Percentiles rank a stretch among this genome's conserved stretches.
phyloP scores from a whole-genome alignment of 2,797 vertebrate genomes.

The Semotilus atromaculatus region DNA sequence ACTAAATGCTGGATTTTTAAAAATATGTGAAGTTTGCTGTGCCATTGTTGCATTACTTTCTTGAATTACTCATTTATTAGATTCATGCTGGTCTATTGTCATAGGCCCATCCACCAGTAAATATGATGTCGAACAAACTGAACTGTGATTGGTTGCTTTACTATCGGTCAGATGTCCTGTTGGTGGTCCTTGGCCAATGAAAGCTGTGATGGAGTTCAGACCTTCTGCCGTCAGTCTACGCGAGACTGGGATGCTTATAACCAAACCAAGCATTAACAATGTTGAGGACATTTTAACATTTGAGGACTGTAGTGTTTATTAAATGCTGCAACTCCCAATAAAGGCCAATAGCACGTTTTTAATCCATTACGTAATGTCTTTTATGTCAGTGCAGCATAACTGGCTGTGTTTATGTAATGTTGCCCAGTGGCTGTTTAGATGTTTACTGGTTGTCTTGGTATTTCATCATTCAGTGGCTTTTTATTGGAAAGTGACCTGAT shows the following conservation, averaged over 20 bases:
- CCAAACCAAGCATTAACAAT: background rate
- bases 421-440: background rate
- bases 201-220: background rate
- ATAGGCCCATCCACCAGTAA: background rate
- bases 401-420: background rate
- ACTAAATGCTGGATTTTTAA: too few species aligned
- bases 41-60: background rate
- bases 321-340: background rate
- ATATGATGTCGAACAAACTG: background rate
- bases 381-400: background rate
- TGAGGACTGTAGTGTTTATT: background rate
- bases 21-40: too few species aligned
- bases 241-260: background rate
- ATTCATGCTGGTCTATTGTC: background rate
- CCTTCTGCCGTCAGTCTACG: background rate
- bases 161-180: background rate
- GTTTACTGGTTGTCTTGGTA: conserved; percentile 1
- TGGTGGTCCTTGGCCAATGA: background rate
- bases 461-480: background rate
- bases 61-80: background rate
- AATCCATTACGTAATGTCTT: background rate
- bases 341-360: background rate
- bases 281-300: background rate
- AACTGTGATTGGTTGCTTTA: background rate
- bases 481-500: conserved; percentile 28